Conservation (phyloP, 2,113 vertebrate species). For the Clupea harengus region DNA sequence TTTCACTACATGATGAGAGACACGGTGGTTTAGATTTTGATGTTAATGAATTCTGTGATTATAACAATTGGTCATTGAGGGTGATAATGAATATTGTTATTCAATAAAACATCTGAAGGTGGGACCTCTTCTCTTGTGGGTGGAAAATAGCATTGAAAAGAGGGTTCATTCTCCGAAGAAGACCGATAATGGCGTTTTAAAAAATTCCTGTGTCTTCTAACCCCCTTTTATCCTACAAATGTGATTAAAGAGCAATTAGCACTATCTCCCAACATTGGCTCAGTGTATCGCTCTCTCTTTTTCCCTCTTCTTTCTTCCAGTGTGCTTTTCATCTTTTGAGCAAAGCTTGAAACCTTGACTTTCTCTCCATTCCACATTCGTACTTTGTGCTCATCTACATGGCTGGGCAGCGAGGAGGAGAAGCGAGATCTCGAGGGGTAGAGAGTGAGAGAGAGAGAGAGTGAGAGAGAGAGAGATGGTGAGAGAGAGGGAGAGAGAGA, state of each 20-base stretch:
- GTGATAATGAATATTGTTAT: neutral
- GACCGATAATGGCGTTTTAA: neutral
- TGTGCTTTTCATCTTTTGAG: neutral
- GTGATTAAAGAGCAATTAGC: neutral
- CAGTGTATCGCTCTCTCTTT: neutral
- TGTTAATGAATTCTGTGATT: neutral
- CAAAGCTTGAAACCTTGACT: neutral
- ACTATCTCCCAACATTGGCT: neutral
- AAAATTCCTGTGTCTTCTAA: neutral
- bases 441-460: slow-evolving; percentile 26
- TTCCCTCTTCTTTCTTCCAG: neutral
- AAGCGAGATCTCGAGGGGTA: neutral
- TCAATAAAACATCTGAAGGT: neutral
- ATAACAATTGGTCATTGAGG: neutral
- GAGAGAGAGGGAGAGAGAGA: neutral
- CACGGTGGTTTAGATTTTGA: neutral
- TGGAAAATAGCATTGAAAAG: neutral
- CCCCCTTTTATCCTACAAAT: neutral
- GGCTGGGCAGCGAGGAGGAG: neutral
- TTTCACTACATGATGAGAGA: neutral
- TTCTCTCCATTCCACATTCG: neutral
- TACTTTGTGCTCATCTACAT: neutral
- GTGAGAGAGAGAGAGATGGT: neutral
- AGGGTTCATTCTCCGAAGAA: neutral
- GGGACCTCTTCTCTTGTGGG: neutral